Evolutionary conservation across 2,797 vertebrate genomes (phyloP), one percentile per base, ranked within the genome.

Genomic region (Tangara arthus): DNA sequence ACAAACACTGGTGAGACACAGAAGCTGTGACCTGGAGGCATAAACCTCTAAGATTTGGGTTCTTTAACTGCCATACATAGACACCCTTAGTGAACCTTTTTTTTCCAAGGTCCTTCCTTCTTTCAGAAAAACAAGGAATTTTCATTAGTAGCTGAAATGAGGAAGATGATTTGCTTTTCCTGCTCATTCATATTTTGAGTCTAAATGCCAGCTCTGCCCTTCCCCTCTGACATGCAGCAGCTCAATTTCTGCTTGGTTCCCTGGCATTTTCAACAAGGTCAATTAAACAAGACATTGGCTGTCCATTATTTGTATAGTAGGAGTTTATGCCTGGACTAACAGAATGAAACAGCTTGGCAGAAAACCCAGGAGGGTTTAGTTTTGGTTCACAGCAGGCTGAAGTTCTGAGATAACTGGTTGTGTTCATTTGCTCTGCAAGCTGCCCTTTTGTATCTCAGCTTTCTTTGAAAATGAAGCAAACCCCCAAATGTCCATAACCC

Each of bases 231-330:
- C 61, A 49, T 2, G 22, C 26, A 65, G 61, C 65, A 87, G 57
- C 55, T 72, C 35, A 41, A 24, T 86, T 94, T 95, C 76, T 92
- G 42, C 59, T 75, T 59, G 19, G 24, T 85, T 93, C 71, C 24
- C 66, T 89, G 72, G 79, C 78, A 83, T 91, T 85, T 94, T 80
- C 39, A 77, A 56, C 86, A 85, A 92, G 93, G 87, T 95, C 91
- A 95, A 89, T 93, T 83, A 93, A 95, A 92, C 72, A 93, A 94
- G 68, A 71, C 75, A 65, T 77, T 78, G 75, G 6, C 46, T 92
- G 65, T 34, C n/a, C 39, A 44, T 39, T 94, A 69, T 91, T 87
- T 95, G 82, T 92, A 76, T 32, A 88, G 79, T 39, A n/a, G 20
- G n/a, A 76, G 49, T 76, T 90, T 69, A 85, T 89, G 89, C 79